Evolutionary conservation across 2,888 invertebrate species (phyloP), one percentile per base, ranked within the genome.

Genomic region (Phorcus lineatus): DNA sequence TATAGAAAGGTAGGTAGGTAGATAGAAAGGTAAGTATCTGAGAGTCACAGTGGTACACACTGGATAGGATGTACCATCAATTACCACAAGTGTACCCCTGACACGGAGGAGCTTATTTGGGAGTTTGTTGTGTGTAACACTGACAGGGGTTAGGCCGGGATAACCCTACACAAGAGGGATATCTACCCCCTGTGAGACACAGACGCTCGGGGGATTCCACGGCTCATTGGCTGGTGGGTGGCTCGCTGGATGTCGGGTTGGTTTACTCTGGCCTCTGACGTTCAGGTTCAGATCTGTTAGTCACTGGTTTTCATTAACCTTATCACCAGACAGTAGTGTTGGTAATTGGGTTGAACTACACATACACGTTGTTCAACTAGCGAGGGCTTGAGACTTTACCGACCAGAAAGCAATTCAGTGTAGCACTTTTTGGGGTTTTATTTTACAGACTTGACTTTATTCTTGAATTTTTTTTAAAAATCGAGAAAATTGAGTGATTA

Each of bases 121-220:
- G 62, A 62, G 62, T 28, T 62, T 62, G 62, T 62, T 62, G 62
- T 62, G 22, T 62, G 62, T 62, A 24, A 62, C 28, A 16, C 24
- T 62, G 62, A 62, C 62, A 62, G 62, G 62, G 62, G 62, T 62
- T 62, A 62, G 16, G 24, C 62, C 62, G 62, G 62, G 22, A 16
- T 62, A 62, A 62, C 62, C 62, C 62, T 7, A 62, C 62, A 62
- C 62, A 62, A 62, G 62, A 17, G 62, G 62, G 16, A 62, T 28
- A 24, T 62, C 28, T 62, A 62, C 62, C 62, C 62, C 62, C 62
- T 28, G 62, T 13, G 28, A 62, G 62, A 62, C 13, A 62, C 62
- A 28, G 62, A 28, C 24, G 62, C 24, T 24, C 24, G 62, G 24
- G 24, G 28, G 22, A 62, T 24, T 24, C 24, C 62, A 24, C 62